Evolutionary conservation across 2,113 vertebrate genomes (phyloP), one percentile per base, ranked within the genome.

Genomic region (Nothoprocta pentlandii): DNA sequence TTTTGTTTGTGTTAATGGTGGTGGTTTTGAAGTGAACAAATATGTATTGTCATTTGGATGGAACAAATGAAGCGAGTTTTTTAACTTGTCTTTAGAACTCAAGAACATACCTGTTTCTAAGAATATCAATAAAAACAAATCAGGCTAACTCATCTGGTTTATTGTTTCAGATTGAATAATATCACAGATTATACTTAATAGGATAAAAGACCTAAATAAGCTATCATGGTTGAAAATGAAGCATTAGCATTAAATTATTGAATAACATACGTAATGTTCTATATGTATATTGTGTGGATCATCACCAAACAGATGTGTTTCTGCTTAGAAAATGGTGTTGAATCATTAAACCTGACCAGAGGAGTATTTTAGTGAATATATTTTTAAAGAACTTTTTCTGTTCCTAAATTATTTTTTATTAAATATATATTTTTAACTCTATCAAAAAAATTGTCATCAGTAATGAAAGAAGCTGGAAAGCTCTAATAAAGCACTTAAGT

Each of bases 401-500:
- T 84, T 71, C 75, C 75, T 6, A 71, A 46, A 87, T 93, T 83
- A 87, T 91, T 87, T 87, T 76, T 88, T 54, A 70, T 85, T 61
- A 74, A 51, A 87, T 67, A 30, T 9, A 83, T 58, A 16, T 85
- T 71, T 61, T 3, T 2, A 10, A 78, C 20, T 59, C 21, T 28
- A 42, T 54, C 1, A 46, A 53, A 79, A 39, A 62, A 53, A 36
- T 21, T 32, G 21, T 54, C 56, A 66, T 20, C 15, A 5, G 14
- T 56, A 76, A 47, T 16, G 21, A 41, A 76, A 51, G 42, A 70
- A 71, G 69, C 76, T 59, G 58, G 51, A 91, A 51, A 81, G 41
- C 22, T 77, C 23, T 41, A 51, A 3, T 81, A 73, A 62, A 81
- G 46, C 41, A 67, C 16, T 44, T 44, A 47, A 62, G 46, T 19